Conservation (phyloP, 2,797 vertebrate genomes). For the Petrocephalus schoutedeni region DNA sequence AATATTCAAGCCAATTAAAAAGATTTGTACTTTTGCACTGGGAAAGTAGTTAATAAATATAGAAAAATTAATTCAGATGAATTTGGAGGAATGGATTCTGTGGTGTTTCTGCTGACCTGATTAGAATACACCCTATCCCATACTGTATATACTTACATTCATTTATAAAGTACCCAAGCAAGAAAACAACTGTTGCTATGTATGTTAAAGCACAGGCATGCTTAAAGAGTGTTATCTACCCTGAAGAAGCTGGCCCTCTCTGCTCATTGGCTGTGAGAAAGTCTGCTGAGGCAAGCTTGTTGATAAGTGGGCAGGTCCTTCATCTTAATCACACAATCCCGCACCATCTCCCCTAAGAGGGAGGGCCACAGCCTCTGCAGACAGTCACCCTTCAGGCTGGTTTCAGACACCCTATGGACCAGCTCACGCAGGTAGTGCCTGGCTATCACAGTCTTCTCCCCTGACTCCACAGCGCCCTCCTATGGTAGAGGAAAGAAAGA, state of each 20-base stretch:
- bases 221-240: not conserved
- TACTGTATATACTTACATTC: not conserved
- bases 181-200: not conserved
- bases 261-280: slow-evolving; percentile 47
- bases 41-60: not conserved
- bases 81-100: not conserved
- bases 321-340: slow-evolving; percentile 86
- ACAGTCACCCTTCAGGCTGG: slow-evolving; percentile 81
- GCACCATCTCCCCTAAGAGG: slow-evolving; percentile 89
- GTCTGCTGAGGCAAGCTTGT: slow-evolving; percentile 75
- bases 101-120: not conserved
- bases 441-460: slow-evolving; percentile 54
- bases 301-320: slow-evolving; percentile 75
- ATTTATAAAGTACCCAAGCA: not conserved
- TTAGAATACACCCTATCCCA: not conserved
- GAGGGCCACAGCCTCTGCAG: slow-evolving; percentile 93
- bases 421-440: slow-evolving; percentile 76
- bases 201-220: not conserved
- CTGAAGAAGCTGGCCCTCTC: not conserved
- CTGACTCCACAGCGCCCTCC: slow-evolving; percentile 54
- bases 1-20: not conserved
- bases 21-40: not conserved
- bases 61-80: not conserved
- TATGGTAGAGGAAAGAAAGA: slow-evolving; percentile 35
- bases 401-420: slow-evolving; percentile 77